Conservation (phyloP, 1,140 invertebrate genomes). For the Panagrolaimus sp. region DNA sequence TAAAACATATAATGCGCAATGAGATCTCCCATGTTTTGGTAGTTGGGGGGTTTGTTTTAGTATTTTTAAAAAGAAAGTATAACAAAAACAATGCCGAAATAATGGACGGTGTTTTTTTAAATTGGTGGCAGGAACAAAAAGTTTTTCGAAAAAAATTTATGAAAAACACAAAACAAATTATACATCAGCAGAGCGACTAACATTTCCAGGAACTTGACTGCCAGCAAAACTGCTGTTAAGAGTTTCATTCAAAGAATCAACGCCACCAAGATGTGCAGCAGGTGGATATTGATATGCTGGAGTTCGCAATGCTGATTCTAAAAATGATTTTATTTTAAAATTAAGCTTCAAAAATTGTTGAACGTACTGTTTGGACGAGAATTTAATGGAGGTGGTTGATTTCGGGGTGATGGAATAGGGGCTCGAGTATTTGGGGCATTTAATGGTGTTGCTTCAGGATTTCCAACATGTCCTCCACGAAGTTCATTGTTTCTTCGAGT, state of each 20-base stretch:
- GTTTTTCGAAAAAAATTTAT: too few species aligned
- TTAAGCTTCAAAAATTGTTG: too few species aligned
- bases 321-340: slow-evolving; percentile 1
- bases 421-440: neutral
- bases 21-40: too few species aligned
- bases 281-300: slow-evolving; percentile 13
- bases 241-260: slow-evolving; percentile 18
- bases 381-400: slow-evolving; percentile 2
- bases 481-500: neutral
- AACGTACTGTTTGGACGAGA: neutral
- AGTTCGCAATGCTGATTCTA: slow-evolving; percentile 9
- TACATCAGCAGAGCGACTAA: slow-evolving; percentile 11
- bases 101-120: too few species aligned
- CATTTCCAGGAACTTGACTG: slow-evolving; percentile 5
- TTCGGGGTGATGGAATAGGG: slow-evolving; percentile 2
- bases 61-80: too few species aligned
- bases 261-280: slow-evolving; percentile 1
- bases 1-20: too few species aligned
- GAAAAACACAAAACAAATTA: neutral
- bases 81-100: too few species aligned
- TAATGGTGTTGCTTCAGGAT: neutral
- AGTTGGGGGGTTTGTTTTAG: too few species aligned
- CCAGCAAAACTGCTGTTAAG: slow-evolving; percentile 12
- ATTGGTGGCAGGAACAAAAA: too few species aligned
- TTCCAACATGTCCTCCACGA: neutral